Base-by-base conservation (phyloP, 2,888 invertebrate genomes). In the Cremastinae sp. region DNA sequence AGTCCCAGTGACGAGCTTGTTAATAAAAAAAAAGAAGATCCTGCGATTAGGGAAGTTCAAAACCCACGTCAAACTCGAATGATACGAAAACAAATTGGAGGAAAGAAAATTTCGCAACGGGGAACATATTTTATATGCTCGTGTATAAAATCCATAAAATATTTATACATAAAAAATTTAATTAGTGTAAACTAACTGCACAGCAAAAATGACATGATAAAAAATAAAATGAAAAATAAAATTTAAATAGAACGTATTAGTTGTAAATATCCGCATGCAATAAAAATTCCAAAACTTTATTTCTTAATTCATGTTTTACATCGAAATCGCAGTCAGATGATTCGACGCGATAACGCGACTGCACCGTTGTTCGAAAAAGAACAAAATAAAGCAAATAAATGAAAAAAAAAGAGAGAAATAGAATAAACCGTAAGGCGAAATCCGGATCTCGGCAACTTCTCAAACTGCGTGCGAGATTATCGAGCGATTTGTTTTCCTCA, bases 391-490 rank as follows among this genome's bases (percentile, higher is more conserved):
- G n/a, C 18, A 35, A 18, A 12, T n/a, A 12, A 12, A 49, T 28
- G 28, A 22, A 18, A 37, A 14, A 5, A 37, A 9, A 10, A 58
- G 9, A 53, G 58, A n/a, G 64, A 7, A 22, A 35, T 39, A 64
- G 56, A 68, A 61, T 70, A 64, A 69, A 74, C 74, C 74, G 74
- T 74, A 74, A 74, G 43, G 43, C 64, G 64, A 64, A 74, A 74
- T 74, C 64, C 69, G 64, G 74, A 69, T 64, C 69, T 61, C 35
- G 43, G 58, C 35, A 22, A 22, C 2, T 28, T 51, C 39, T 64
- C 16, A 49, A 59, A 62, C 51, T 28, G 5, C 43, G 69, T 59
- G 10, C 62, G 58, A 70, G 69, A 74, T 74, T 58, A 64, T 70
- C 69, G 58, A 45, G 28, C 64, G 51, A 73, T 66, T 74, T 74